A percentile compares a stretch with the other conserved stretches of the same genome.
These are phyloP conservation scores for Saccostrea glomerata DNA, from an alignment of 1,140 invertebrate species.

Conservation along the genomic window DNA sequence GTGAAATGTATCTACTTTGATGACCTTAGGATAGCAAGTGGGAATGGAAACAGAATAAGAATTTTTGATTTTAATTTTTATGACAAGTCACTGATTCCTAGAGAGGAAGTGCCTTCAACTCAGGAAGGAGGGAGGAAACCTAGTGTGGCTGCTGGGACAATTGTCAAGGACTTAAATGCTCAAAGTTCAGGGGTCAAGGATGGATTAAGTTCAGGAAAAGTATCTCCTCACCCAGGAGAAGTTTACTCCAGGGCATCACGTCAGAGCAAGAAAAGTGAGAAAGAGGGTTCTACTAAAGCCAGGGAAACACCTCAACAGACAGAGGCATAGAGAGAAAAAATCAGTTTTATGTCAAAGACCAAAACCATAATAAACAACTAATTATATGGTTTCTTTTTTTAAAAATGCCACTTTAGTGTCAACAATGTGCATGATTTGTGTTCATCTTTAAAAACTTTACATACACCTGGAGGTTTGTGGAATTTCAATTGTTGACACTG, in stretches of 20 bases:
- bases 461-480: background rate
- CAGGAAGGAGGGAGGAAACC: background rate
- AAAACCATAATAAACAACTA: background rate
- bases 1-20: constrained; percentile 72
- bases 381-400: background rate
- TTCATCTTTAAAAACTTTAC: background rate
- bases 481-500: constrained; percentile 17
- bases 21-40: constrained; percentile 70
- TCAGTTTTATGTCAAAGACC: background rate
- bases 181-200: background rate
- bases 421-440: background rate
- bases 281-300: background rate
- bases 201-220: background rate
- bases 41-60: constrained; percentile 69
- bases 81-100: constrained; percentile 18
- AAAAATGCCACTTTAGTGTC: background rate
- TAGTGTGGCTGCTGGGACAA: background rate
- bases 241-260: background rate
- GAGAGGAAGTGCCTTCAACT: background rate
- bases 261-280: background rate
- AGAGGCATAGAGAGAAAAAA: background rate
- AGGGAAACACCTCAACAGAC: background rate
- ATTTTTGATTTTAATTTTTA: constrained; percentile 69
- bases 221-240: constrained; percentile 10
- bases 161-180: constrained; percentile 22